phyloP scores from a whole-genome alignment of 2,888 invertebrate genomes.

The Deilephila porcellus region DNA sequence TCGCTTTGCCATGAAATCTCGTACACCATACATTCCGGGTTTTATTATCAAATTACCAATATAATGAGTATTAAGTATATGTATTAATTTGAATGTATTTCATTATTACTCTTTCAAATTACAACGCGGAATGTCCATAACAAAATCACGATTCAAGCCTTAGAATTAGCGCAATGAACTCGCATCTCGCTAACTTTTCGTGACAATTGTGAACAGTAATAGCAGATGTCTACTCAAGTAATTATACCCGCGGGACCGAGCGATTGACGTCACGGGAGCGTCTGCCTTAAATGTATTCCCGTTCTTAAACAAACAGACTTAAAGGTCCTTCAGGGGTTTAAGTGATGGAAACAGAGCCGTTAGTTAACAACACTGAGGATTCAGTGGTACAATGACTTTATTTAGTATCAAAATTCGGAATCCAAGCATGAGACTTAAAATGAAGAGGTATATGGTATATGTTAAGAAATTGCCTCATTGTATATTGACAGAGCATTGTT shows the following conservation, averaged over 20 bases:
- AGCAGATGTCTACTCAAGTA: slow-evolving; percentile 10
- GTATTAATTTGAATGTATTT: no score
- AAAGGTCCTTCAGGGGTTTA: slow-evolving; percentile 4
- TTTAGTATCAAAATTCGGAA: no score
- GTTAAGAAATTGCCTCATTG: no score
- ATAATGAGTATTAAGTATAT: background rate
- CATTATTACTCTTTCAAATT: no score
- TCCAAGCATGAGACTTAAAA: no score
- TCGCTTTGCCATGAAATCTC: no score
- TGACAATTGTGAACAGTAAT: background rate
- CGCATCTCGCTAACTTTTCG: slow-evolving; percentile 6
- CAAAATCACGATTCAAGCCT: background rate
- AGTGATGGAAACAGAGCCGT: slow-evolving; percentile 1
- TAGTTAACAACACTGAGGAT: background rate
- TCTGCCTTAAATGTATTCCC: slow-evolving; percentile 13
- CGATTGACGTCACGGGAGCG: slow-evolving; percentile 2
- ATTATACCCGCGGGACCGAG: background rate
- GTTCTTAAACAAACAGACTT: slow-evolving; percentile 12
- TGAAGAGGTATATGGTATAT: no score
- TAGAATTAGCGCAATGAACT: slow-evolving; percentile 1
- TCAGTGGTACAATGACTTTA: no score
- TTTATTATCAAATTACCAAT: background rate
- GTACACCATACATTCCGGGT: no score
- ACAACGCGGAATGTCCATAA: no score
- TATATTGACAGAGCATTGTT: no score